phyloP scores from a whole-genome alignment of 1,140 invertebrate genomes.

The Vanessa atalanta region DNA sequence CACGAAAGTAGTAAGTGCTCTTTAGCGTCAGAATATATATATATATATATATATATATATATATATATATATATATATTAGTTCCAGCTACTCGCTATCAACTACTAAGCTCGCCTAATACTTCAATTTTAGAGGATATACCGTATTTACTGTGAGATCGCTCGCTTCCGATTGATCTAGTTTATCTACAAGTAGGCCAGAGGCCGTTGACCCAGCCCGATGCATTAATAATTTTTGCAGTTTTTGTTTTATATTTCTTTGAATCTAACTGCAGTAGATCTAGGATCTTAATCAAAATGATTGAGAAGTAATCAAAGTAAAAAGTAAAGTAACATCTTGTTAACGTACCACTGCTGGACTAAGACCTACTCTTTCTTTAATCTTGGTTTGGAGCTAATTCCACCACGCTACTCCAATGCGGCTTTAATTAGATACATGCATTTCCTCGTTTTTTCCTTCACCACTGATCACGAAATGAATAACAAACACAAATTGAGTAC shows the following conservation, averaged over 20 bases:
- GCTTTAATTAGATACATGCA: too few relatives aligned
- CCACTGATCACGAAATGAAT: too few relatives aligned
- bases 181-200: conserved; percentile 39
- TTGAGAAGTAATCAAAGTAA: too few relatives aligned
- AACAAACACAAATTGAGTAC: too few relatives aligned
- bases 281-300: background rate
- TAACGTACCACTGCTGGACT: too few relatives aligned
- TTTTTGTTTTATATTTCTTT: conserved; percentile 16
- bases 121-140: conserved; percentile 32
- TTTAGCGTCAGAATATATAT: too few relatives aligned
- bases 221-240: conserved; percentile 32
- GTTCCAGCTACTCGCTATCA: background rate
- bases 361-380: too few relatives aligned
- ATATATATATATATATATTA: background rate
- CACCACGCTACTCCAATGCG: too few relatives aligned
- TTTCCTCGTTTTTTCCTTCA: too few relatives aligned
- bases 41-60: background rate
- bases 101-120: conserved; percentile 21
- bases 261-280: background rate
- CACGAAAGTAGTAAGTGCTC: too few relatives aligned
- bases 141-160: conserved; percentile 20
- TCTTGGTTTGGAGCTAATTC: too few relatives aligned
- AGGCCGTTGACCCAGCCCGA: conserved; percentile 23
- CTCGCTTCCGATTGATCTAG: conserved; percentile 23
- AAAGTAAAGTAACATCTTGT: too few relatives aligned